Evolutionary conservation across 2,888 invertebrate genomes (phyloP), one percentile per base, ranked within the genome.

Genomic region (Mellilla xanthometata): DNA sequence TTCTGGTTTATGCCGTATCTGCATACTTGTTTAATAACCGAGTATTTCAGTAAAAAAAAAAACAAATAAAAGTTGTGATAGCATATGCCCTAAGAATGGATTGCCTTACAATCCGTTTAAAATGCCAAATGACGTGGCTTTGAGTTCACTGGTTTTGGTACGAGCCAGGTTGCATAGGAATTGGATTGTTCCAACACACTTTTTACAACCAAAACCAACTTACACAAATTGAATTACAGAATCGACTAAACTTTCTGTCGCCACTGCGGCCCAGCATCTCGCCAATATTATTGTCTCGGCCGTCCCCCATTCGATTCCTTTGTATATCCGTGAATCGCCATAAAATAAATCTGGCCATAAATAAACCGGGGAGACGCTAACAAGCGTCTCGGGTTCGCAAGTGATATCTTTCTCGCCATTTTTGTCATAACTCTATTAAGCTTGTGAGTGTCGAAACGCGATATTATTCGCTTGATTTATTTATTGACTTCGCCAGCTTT

Each of bases 281-380:
- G 62, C 63, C 65, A 62, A 57, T 68, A 68, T 70, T 73, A 76
- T 76, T 76, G 72, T 81, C 70, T 73, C 38, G 45, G 31, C 31
- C 31, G 51, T 69, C 66, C 71, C 69, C 74, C 71, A 76, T 81
- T 77, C 67, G 77, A 83, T 78, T 75, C 45, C 35, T 41, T 46
- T 71, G 67, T 62, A 68, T 72, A 76, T 82, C 74, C 72, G 70
- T 68, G 64, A 73, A 67, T 71, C 78, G 80, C 68, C 80, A 89
- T 89, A 89, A 89, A 90, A 88, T 89, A 90, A 90, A 90, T 89
- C 89, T 84, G 79, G 78, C 62, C 87, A 89, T 90, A 90, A 90
- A 90, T 90, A 90, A 89, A 72, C 64, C 69, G 65, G 63, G 75
- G 70, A 80, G 87, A 74, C 85, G 84, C 89, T 90, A 90, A 90